These are phyloP conservation scores for Gryllus bimaculatus DNA, from an alignment of 1,140 invertebrate species.

Conservation along the genomic window DNA sequence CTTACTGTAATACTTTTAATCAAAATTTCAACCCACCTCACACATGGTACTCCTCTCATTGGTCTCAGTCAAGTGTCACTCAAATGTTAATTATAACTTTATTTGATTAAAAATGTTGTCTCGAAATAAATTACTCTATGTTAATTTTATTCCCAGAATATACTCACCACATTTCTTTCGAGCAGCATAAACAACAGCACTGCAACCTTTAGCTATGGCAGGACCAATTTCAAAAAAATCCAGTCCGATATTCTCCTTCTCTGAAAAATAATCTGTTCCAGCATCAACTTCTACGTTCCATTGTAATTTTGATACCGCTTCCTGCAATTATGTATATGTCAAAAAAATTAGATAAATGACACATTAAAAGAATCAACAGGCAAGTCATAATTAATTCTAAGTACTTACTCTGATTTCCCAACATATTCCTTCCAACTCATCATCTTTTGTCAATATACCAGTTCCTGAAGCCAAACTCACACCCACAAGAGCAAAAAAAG, in stretches of 20 bases:
- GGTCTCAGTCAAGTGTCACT: neutral
- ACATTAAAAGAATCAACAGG: neutral
- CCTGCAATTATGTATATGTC: slow-evolving; percentile 8
- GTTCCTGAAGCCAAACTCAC: slow-evolving; percentile 61
- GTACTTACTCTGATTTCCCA: slow-evolving; percentile 60
- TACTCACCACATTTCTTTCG: slow-evolving; percentile 33
- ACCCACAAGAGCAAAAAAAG: slow-evolving; percentile 66
- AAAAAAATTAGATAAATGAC: neutral
- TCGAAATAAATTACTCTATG: neutral
- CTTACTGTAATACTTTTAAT: no score
- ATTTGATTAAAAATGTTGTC: neutral
- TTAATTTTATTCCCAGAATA: neutral
- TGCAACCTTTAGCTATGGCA: slow-evolving; percentile 70
- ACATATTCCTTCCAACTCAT: slow-evolving; percentile 67
- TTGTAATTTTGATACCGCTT: slow-evolving; percentile 18
- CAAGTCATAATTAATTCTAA: slow-evolving; percentile 8
- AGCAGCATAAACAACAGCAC: slow-evolving; percentile 70
- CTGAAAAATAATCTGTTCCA: neutral
- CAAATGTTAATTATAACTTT: neutral
- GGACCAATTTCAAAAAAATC: slow-evolving; percentile 57
- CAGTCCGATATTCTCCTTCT: slow-evolving; percentile 29
- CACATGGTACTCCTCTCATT: neutral
- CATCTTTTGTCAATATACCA: slow-evolving; percentile 66
- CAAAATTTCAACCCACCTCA: no score
- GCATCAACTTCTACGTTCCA: slow-evolving; percentile 14